Evolutionary conservation across 2,888 invertebrate genomes (phyloP).

Genomic region (Tinea pellionella): DNA sequence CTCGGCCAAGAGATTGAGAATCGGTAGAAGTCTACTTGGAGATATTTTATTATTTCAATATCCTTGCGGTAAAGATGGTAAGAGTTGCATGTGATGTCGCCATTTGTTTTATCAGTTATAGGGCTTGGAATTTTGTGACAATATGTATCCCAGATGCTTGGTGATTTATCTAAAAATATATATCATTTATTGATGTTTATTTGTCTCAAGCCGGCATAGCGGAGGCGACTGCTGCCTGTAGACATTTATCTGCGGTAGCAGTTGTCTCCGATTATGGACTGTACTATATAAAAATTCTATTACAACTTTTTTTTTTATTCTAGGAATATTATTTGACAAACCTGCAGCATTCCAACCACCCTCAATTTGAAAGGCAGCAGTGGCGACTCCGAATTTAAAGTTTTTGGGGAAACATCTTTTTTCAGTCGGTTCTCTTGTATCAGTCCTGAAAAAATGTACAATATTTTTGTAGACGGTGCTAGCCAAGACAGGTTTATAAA

Average conservation of each 20-base stretch:
- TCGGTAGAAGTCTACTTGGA: constrained; percentile 63
- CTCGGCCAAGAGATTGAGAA: constrained; percentile 75
- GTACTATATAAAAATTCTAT: not conserved
- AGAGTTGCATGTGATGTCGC: constrained; percentile 70
- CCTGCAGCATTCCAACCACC: constrained; percentile 54
- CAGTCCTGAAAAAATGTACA: not conserved
- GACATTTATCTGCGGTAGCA: too few species aligned
- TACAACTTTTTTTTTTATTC: constrained; percentile 17
- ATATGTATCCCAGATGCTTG: constrained; percentile 73
- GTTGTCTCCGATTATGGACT: too few species aligned
- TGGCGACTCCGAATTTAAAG: constrained; percentile 43
- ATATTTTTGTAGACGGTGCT: too few species aligned
- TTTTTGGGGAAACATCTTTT: constrained; percentile 28
- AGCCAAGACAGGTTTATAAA: too few species aligned
- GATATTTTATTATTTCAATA: constrained; percentile 46
- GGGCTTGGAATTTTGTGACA: constrained; percentile 50
- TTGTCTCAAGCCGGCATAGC: too few species aligned
- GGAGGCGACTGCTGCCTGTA: too few species aligned
- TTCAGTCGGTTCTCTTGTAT: constrained; percentile 7
- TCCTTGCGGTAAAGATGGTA: constrained; percentile 71
- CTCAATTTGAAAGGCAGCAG: constrained; percentile 50
- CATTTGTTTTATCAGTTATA: constrained; percentile 65
- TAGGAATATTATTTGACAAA: too few species aligned
- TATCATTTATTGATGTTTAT: not conserved
- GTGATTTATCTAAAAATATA: constrained; percentile 53